Base-by-base conservation (phyloP, 2,113 vertebrate species). In the Caranx ignobilis region DNA sequence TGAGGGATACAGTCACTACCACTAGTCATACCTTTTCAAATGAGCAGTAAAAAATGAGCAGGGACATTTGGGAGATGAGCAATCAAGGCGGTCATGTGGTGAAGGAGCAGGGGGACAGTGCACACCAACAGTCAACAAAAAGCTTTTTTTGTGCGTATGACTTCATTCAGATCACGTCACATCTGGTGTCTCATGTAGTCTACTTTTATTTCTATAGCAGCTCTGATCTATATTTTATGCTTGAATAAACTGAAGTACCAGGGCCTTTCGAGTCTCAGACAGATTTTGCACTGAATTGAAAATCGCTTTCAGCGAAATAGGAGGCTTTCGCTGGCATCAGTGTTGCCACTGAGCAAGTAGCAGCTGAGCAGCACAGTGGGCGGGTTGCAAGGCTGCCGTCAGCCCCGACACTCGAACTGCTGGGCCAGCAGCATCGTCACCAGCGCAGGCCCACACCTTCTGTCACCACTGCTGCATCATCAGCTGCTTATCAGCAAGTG, bases 351-450 rank as follows among this genome's bases (percentile, higher is more conserved):
- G 72, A 88, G 60, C 72, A 67, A 80, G 69, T 54, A 71, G 74
- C 71, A 79, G 59, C 76, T 48, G 74, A 83, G 81, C 56, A 70
- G 62, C 12, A 6, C 63, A 70, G 84, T 66, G 32, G 57, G 75
- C 34, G 81, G 71, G 59, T 64, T 70, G 57, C 52, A 69, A 18
- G 59, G 70, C 65, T 73, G 71, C 85, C 75, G 89, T 92, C 88
- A 90, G 74, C 71, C 62, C 77, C 88, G 84, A 83, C 80, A 56
- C 71, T 87, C n/a, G 52, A 87, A 88, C 61, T 84, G 83, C 86
- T 86, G 47, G 72, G 76, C 65, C 72, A 87, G 86, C 90, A 91
- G 77, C 84, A 79, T 82, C 86, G 68, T 76, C 79, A 10, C 41
- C 32, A 0, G 52, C 19, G 15, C 77, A 41, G 31, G 57, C 59